phyloP scores from a whole-genome alignment of 2,888 invertebrate genomes.

The Ochlodes sylvanus region DNA sequence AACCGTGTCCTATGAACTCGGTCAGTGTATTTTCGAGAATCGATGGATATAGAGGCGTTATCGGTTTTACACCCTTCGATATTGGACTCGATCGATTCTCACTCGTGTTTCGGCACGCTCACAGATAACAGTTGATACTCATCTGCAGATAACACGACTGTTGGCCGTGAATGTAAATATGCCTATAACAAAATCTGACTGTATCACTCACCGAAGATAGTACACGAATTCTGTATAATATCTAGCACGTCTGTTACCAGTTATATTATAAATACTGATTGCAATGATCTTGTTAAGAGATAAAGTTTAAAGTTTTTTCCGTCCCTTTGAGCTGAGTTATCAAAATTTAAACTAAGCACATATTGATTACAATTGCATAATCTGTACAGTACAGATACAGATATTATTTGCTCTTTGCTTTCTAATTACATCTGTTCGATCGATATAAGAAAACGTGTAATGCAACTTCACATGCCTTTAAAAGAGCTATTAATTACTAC shows the following conservation, averaged over 20 bases:
- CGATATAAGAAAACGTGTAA: neutral
- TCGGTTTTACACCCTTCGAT: slow-evolving; percentile 60
- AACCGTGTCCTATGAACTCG: slow-evolving; percentile 48
- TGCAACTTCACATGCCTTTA: neutral
- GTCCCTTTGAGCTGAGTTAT: neutral
- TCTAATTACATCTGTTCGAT: neutral
- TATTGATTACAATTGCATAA: slow-evolving; percentile 9
- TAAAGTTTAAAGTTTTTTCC: neutral
- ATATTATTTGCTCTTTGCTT: neutral
- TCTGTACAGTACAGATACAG: neutral
- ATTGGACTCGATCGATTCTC: slow-evolving; percentile 43
- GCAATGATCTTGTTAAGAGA: slow-evolving; percentile 7
- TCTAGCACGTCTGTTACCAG: slow-evolving; percentile 40
- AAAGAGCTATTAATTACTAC: no score
- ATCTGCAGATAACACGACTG: slow-evolving; percentile 66
- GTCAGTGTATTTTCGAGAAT: slow-evolving; percentile 60
- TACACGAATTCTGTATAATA: slow-evolving; percentile 52
- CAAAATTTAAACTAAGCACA: neutral
- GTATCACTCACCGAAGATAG: slow-evolving; percentile 53
- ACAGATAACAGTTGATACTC: slow-evolving; percentile 66
- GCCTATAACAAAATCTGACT: slow-evolving; percentile 49
- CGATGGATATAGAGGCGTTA: slow-evolving; percentile 51
- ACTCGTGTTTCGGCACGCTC: slow-evolving; percentile 59
- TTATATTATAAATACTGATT: slow-evolving; percentile 39
- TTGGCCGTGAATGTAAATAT: slow-evolving; percentile 56